Evolutionary conservation across 2,888 invertebrate genomes (phyloP).

Genomic region (Fissipunctia ypsillon): DNA sequence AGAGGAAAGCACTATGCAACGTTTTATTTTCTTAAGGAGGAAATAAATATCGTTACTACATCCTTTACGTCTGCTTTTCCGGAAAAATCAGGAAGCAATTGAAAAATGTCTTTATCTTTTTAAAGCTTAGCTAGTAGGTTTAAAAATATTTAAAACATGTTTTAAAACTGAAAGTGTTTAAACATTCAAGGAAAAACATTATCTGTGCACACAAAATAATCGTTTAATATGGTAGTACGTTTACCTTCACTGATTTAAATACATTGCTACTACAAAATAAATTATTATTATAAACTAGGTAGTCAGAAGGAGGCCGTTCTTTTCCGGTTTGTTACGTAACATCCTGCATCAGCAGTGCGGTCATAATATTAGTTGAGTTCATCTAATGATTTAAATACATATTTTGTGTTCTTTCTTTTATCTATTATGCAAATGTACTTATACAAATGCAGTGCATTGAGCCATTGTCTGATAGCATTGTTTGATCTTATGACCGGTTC

Average conservation of each 20-base stretch:
- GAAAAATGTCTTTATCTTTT: too few relatives aligned
- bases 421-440: background rate
- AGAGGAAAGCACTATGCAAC: background rate
- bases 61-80: background rate
- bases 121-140: background rate
- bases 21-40: background rate
- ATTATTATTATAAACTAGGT: background rate
- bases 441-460: background rate
- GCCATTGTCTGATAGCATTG: background rate
- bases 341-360: conserved; percentile 10
- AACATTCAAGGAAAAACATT: background rate
- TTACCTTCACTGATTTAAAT: conserved; percentile 42
- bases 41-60: background rate
- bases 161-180: background rate
- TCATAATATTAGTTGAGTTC: conserved; percentile 36
- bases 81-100: background rate
- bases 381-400: background rate
- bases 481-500: background rate
- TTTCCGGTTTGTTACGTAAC: conserved; percentile 57
- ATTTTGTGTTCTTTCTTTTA: background rate
- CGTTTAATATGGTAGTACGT: conserved; percentile 4
- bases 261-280: conserved; percentile 20
- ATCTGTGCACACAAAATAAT: background rate
- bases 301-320: conserved; percentile 33
- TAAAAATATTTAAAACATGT: too few relatives aligned